Evolutionary conservation across 1,140 invertebrate genomes (phyloP), one percentile per base, ranked within the genome.

Genomic region (Conopomorpha cramerella): DNA sequence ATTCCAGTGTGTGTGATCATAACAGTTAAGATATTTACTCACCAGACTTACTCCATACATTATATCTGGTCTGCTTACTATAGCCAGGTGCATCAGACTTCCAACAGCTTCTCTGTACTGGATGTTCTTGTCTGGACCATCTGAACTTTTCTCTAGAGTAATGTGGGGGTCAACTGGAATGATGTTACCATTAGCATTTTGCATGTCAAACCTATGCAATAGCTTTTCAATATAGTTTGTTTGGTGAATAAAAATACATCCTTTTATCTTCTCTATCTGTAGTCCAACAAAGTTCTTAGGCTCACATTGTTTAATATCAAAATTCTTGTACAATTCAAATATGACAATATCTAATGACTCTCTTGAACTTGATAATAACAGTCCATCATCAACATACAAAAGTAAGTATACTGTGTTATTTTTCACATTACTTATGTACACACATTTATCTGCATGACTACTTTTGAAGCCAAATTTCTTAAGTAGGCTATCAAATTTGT

Each of bases 51-150:
- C 59, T 16, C 41, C 48, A 52, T 49, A 53, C 29, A 45, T 35
- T n/a, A 74, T 61, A 46, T 76, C 66, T 25, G 67, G 71, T 19
- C 62, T 49, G 31, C 54, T 65, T 30, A 55, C 56, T 10, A 46
- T 43, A 0, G 61, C 45, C 13, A 74, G 34, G 31, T 67, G 70
- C 30, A 77, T 46, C 7, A 78, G 40, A 13, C 53, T 45, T 11
- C 67, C 59, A 10, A 76, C 53, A 2, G 47, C 45, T 51, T 65
- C 49, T 39, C 51, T 38, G 39, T 58, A 61, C 29, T 34, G 50
- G 30, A 43, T 37, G 36, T 18, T 18, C 39, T 25, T n/a, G 6
- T 25, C 23, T 25, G 23, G n/a, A 25, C 6, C n/a, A 6, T 25
- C 23, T 7, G 6, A 7, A 23, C 34, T 30, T n/a, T 33, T 41